Evolutionary conservation across 2,113 vertebrate species (phyloP), one percentile per base, ranked within the genome.

Genomic region (Hippocampus barbouri): DNA sequence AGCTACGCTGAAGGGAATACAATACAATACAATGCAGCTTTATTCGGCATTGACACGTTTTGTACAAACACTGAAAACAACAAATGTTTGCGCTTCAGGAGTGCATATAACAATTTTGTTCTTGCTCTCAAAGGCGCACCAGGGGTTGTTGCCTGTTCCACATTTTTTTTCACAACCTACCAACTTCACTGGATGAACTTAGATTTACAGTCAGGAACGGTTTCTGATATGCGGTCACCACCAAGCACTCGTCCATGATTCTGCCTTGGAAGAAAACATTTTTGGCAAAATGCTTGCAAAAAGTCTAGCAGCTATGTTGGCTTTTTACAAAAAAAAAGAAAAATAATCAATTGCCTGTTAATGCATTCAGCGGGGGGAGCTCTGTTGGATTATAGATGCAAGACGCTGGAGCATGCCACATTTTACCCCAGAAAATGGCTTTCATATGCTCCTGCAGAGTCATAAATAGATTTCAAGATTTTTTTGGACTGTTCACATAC

Each of bases 381-480:
- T 38, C 60, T 12, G 12, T 25, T 20, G 69, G 69, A 34, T 30
- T 25, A 40, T 34, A 41, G 40, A 40, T 34, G 43, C 12, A 68
- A 25, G 61, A 40, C 27, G 23, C 21, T 21, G 27, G 47, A 73
- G 8, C 59, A 25, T 64, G n/a, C n/a, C 60, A 53, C 38, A 49
- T 34, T 66, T 43, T 12, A 40, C 72, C 18, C 0, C 10, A 25
- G 61, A 56, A 67, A 43, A 64, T 53, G 41, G 68, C 51, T 71
- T 73, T 69, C 21, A 60, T 68, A 70, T 75, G 69, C 49, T 1
- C 0, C 41, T 12, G 2, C 54, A 57, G 38, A 51, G 20, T 47
- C 61, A 21, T 43, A 68, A 70, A 68, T 4, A 16, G 45, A 66
- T 45, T 66, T 66, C 43, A 43, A 15, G 27, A 56, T 62, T 59